phyloP scores from a whole-genome alignment of 2,113 vertebrate species.

The Mastomys coucha region DNA sequence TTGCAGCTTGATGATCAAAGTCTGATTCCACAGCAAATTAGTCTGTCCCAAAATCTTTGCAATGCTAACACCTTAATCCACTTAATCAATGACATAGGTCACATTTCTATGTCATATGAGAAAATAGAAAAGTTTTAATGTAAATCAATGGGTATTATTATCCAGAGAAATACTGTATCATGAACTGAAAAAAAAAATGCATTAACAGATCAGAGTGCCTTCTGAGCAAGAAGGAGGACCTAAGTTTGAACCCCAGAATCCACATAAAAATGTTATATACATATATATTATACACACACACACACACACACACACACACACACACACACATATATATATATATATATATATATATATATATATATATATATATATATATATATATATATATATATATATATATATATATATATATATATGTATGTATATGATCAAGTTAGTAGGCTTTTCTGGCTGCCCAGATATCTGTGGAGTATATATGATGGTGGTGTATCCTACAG shows the following conservation, averaged over 20 bases:
- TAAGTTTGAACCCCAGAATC: background rate
- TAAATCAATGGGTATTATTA: background rate
- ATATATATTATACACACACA: too few relatives aligned
- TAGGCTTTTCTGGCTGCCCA: background rate
- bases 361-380: background rate
- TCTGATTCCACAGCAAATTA: slow-evolving; percentile 20
- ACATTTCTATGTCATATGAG: background rate
- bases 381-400: background rate
- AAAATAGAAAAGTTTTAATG: background rate
- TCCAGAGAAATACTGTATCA: background rate
- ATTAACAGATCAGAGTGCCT: background rate
- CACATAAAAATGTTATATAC: background rate
- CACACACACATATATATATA: too few relatives aligned
- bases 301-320: too few relatives aligned
- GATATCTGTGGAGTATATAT: too few relatives aligned
- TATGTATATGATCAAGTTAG: background rate
- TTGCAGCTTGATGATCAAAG: background rate
- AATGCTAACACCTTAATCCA: background rate
- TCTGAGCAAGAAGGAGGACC: background rate
- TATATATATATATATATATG: accelerated
- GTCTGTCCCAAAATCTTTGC: background rate
- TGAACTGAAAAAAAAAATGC: background rate
- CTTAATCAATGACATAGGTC: slow-evolving; percentile 17
- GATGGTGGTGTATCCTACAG: background rate
- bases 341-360: background rate